These are phyloP conservation scores for Perdita meconis DNA, from an alignment of 2,888 invertebrate species.

Conservation along the genomic window DNA sequence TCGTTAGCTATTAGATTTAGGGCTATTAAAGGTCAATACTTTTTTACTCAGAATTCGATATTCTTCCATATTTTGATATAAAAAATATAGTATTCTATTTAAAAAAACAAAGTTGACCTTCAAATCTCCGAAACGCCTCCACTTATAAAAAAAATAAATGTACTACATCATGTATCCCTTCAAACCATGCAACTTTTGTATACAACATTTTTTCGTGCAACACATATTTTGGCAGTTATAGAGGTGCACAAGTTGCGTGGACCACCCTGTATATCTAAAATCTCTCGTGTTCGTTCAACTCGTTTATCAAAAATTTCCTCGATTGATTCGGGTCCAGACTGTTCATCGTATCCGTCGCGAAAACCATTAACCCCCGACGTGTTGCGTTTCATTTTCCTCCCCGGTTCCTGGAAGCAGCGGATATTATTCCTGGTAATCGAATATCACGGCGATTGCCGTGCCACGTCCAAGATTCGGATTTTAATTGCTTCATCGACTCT, in stretches of 20 bases:
- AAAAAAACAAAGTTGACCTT: too few species aligned
- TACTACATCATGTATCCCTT: too few species aligned
- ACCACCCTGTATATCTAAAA: not conserved
- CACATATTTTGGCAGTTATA: too few species aligned
- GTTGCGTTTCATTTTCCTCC: constrained; percentile 25
- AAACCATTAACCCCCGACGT: not conserved
- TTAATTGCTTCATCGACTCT: constrained; percentile 65
- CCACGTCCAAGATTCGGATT: constrained; percentile 56
- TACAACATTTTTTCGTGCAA: too few species aligned
- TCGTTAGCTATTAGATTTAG: too few species aligned
- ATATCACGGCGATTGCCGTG: constrained; percentile 60
- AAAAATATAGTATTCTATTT: too few species aligned
- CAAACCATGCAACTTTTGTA: not conserved
- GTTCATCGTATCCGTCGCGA: not conserved
- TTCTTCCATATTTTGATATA: too few species aligned
- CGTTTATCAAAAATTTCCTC: constrained; percentile 2
- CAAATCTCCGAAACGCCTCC: too few species aligned
- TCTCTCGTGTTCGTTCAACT: not conserved
- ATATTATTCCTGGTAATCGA: constrained; percentile 66
- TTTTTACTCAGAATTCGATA: too few species aligned
- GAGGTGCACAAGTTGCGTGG: too few species aligned
- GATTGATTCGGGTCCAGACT: not conserved
- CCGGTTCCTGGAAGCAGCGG: constrained; percentile 38
- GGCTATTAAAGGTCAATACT: too few species aligned
- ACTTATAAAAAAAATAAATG: too few species aligned